Base-by-base conservation (phyloP, 2,113 vertebrate genomes). In the Trichomycterus rosablanca region DNA sequence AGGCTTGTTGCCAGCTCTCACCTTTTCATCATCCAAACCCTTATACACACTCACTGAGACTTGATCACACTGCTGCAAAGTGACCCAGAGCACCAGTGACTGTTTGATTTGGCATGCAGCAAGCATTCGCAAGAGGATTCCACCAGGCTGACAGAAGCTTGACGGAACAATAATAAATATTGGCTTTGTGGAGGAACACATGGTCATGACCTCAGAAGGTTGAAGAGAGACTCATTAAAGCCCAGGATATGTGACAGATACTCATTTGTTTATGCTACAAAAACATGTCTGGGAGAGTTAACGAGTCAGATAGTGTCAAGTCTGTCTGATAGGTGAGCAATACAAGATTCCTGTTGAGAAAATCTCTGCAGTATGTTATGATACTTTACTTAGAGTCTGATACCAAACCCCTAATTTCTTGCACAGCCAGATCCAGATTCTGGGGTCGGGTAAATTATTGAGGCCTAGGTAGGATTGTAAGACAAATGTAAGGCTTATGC, bases 21-120 rank as follows among this genome's bases (percentile, higher is more conserved):
- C n/a, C n/a, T n/a, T 37, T 42, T 10, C 20, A 39, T 14, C 16
- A 30, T 43, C 37, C 20, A 44, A 53, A 63, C 18, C 19, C 50
- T 45, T 20, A 53, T 20, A 22, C 28, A 54, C 18, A 63, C 26
- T 16, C 14, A 34, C 28, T 4, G 3, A 32, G 4, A 19, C 28
- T 32, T 11, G 14, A 26, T 18, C 49, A 52, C n/a, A 52, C 24
- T 60, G 4, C 10, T 28, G 46, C 4, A 6, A 63, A 54, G 39
- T 63, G 39, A 63, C 60, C 60, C 40, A 44, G 7, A 45, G 50
- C 19, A 35, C n/a, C 26, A 40, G 14, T 9, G 40, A 35, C 19
- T 63, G 61, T 54, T 63, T 63, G 20, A 23, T 24, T 54, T 63
- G 50, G 50, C 50, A 44, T 4, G 5, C 24, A 45, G 39, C 11